Conservation (phyloP, 2,888 invertebrate genomes). For the Erannis defoliaria region DNA sequence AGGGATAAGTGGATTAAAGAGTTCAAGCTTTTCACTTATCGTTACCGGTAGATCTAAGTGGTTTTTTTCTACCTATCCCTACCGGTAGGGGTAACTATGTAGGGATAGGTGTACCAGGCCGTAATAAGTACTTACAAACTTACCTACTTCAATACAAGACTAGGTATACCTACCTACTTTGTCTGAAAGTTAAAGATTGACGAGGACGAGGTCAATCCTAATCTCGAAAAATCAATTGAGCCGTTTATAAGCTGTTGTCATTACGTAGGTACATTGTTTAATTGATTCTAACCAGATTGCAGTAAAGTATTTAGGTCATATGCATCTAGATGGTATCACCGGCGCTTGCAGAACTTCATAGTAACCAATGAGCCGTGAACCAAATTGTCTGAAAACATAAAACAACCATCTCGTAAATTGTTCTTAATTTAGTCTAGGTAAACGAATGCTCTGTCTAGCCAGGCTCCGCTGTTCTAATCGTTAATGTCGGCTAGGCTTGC, state of each 20-base stretch:
- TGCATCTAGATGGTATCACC: constrained; percentile 55
- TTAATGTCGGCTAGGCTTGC: constrained; percentile 54
- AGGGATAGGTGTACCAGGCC: no score
- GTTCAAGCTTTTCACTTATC: no score
- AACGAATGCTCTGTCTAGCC: constrained; percentile 57
- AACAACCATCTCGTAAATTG: constrained; percentile 77
- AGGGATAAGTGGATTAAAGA: no score
- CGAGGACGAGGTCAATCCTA: constrained; percentile 5
- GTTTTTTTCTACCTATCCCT: no score
- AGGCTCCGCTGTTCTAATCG: constrained; percentile 52
- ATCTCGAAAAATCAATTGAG: constrained; percentile 13
- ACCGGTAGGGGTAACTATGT: no score
- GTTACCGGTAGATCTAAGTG: no score
- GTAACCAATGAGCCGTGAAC: constrained; percentile 71
- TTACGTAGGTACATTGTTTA: constrained; percentile 9
- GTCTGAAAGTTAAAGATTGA: neutral
- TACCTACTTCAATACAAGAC: no score
- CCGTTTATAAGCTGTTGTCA: neutral
- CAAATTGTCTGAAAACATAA: constrained; percentile 78
- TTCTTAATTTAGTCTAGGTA: constrained; percentile 75
- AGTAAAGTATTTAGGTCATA: constrained; percentile 54
- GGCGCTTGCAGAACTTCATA: constrained; percentile 60
- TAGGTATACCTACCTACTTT: neutral
- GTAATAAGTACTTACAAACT: no score
- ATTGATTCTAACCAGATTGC: constrained; percentile 37